Percentiles rank a stretch among this genome's conserved stretches.
Conservation (phyloP, 2,797 vertebrate genomes). For the Diceros bicornis region DNA sequence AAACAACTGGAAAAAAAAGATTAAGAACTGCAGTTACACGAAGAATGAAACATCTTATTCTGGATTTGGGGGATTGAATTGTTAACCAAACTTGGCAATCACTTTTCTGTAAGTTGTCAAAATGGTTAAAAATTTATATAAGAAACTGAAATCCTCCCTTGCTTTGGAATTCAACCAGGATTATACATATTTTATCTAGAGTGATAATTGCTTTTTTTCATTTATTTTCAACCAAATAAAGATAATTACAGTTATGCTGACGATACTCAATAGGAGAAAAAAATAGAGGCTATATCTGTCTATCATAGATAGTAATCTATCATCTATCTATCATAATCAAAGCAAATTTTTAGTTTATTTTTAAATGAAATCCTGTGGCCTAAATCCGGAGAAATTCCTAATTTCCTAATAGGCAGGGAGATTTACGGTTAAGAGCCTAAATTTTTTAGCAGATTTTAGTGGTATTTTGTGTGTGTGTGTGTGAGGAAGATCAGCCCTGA, state of each 20-base stretch:
- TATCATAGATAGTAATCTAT: not conserved
- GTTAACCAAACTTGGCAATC: not conserved
- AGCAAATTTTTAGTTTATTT: slow-evolving; percentile 31
- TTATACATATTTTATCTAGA: not conserved
- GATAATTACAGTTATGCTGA: not conserved
- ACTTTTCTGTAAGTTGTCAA: not conserved
- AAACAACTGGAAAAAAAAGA: not conserved
- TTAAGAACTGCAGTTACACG: not conserved
- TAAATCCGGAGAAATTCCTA: slow-evolving; percentile 10
- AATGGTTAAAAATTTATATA: not conserved
- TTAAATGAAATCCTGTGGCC: not conserved
- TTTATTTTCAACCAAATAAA: slow-evolving; percentile 50
- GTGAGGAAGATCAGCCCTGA: too few species aligned
- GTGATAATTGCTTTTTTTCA: slow-evolving; percentile 20
- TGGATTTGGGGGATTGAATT: not conserved
- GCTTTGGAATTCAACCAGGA: slow-evolving; percentile 40
- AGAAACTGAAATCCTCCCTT: slow-evolving; percentile 16
- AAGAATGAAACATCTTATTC: not conserved
- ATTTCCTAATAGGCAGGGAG: not conserved
- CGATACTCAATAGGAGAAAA: not conserved
- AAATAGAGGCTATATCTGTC: not conserved
- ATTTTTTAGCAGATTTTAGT: not conserved
- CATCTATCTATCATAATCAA: not conserved
- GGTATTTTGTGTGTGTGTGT: not conserved
- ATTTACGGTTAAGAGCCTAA: not conserved